phyloP scores from a whole-genome alignment of 2,797 vertebrate genomes.

The Microchirus variegatus region DNA sequence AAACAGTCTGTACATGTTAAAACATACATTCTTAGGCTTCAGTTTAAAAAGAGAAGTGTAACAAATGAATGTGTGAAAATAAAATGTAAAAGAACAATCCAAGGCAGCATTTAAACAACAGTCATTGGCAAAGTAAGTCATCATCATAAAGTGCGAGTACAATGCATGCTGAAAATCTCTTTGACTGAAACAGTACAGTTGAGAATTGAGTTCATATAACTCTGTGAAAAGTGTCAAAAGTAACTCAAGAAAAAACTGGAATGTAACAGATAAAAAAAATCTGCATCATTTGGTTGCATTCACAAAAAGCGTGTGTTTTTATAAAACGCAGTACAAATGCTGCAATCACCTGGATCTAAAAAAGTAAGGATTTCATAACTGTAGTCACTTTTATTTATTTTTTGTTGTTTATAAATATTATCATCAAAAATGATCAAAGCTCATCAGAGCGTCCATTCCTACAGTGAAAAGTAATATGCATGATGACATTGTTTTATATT shows the following conservation, averaged over 20 bases:
- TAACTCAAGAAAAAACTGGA: background rate
- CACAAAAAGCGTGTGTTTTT: too few relatives aligned
- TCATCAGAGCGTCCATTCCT: too few relatives aligned
- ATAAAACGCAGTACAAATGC: too few relatives aligned
- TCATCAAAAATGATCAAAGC: too few relatives aligned
- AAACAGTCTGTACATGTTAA: constrained; percentile 32
- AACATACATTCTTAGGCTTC: constrained; percentile 2
- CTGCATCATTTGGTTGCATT: background rate
- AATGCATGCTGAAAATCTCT: constrained; percentile 10
- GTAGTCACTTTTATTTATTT: too few relatives aligned
- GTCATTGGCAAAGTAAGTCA: too few relatives aligned
- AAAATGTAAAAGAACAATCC: constrained; percentile 25
- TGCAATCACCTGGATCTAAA: too few relatives aligned
- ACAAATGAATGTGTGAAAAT: constrained; percentile 28
- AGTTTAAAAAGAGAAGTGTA: constrained; percentile 1
- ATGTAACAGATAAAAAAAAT: constrained; percentile 7
- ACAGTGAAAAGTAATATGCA: too few relatives aligned
- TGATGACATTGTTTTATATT: too few relatives aligned
- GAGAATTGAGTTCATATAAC: constrained; percentile 25
- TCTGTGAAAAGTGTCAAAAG: constrained; percentile 16
- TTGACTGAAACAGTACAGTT: constrained; percentile 30
- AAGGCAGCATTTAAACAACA: constrained; percentile 34
- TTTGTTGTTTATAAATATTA: too few relatives aligned
- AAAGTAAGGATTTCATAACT: too few relatives aligned
- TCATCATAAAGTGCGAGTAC: background rate